phyloP scores from a whole-genome alignment of 2,113 vertebrate species.

The Apistogramma diplotaenia region DNA sequence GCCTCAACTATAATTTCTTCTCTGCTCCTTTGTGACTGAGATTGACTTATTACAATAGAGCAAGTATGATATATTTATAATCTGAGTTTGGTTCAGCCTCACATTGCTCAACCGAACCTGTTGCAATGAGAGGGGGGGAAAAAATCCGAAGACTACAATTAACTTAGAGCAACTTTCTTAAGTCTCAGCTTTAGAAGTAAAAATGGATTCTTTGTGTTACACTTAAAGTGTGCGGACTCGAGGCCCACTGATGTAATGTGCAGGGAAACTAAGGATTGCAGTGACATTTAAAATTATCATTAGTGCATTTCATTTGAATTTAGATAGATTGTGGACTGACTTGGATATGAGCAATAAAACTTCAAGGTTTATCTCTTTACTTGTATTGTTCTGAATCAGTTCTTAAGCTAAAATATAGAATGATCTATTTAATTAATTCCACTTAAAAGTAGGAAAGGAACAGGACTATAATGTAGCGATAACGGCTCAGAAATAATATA shows the following conservation, averaged over 20 bases:
- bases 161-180: constrained; percentile 55
- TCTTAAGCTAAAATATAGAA: not conserved
- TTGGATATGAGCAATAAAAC: constrained; percentile 15
- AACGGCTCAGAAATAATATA: not conserved
- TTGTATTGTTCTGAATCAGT: not conserved
- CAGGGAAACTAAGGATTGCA: not conserved
- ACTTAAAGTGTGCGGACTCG: not conserved
- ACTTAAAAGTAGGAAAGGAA: not conserved
- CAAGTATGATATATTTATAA: constrained; percentile 21
- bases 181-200: constrained; percentile 16
- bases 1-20: constrained; percentile 20
- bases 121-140: constrained; percentile 41
- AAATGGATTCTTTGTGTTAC: constrained; percentile 15
- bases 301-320: constrained; percentile 19
- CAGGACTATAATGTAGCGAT: not conserved
- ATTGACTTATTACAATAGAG: constrained; percentile 1
- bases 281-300: not conserved
- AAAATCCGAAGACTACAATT: constrained; percentile 47
- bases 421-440: not conserved
- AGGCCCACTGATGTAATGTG: constrained; percentile 6
- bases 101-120: constrained; percentile 49
- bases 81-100: constrained; percentile 17
- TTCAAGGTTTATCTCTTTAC: not conserved
- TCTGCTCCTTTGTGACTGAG: constrained; percentile 10
- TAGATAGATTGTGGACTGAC: not conserved